Evolutionary conservation across 1,140 invertebrate genomes (phyloP), one percentile per base, ranked within the genome.

Genomic region (Solenopsis fugax): DNA sequence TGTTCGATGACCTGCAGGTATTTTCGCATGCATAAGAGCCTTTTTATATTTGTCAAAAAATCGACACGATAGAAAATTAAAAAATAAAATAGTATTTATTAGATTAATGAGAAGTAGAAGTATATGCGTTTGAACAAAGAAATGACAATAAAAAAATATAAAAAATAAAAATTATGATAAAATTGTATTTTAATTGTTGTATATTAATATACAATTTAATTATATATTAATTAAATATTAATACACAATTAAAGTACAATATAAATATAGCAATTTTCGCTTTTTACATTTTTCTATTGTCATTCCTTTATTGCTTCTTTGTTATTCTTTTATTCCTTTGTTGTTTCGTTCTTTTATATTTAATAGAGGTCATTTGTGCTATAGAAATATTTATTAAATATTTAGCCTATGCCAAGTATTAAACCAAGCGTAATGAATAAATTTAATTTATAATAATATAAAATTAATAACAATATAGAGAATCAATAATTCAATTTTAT

Each of bases 1-100:
- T 86, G 24, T 80, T 85, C 58, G 58, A 92, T 24, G 86, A 93
- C 60, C 87, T 91, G 52, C 85, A 93, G 90, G 94, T 94, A 91
- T 73, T 41, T 16, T 37, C 13, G 21, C 16, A 12, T 41, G 13
- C 34, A 65, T 13, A 65, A 12, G 13, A 48, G 9, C 18, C 16
- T 65, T 54, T 7, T 45, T 29, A n/a, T 50, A 48, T 0, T 21
- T 21, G 16, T 21, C 0, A 16, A 29, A 60, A 34, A 62, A 18
- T 65, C 16, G 16, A n/a, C 18, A 65, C 12, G 21, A 64, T 64
- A 62, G 48, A 13, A 41, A 21, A 3, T 58, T 58, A 18, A 37
- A 34, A 48, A 41, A 65, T 45, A 64, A 62, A 48, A 21, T 48
- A 7, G 54, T 56, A 69, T 48, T 45, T n/a, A 69, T 37, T 13